A percentile compares a stretch with the other conserved stretches of the same genome.
These are phyloP conservation scores for Lophius americanus DNA, from an alignment of 2,797 vertebrate species.

Conservation along the genomic window DNA sequence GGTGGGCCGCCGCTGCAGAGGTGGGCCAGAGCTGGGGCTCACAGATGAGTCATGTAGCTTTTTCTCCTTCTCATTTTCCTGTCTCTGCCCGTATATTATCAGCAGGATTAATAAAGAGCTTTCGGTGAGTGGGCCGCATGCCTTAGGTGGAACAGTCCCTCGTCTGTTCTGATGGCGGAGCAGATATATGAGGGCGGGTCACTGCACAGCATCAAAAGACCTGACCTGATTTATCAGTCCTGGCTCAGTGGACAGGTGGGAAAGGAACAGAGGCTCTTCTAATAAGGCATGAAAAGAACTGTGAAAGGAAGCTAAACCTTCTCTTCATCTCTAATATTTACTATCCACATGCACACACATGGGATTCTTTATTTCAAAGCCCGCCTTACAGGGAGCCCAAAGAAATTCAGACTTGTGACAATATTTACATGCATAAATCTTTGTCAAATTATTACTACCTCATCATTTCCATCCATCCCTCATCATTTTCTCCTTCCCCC, in stretches of 20 bases:
- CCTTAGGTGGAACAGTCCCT: slow-evolving; percentile 49
- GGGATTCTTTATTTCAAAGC: slow-evolving; percentile 7
- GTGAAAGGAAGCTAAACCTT: slow-evolving; percentile 45
- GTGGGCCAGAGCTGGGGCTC: neutral
- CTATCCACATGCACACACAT: slow-evolving; percentile 23
- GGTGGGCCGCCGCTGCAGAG: no score
- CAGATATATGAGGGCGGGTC: slow-evolving; percentile 59
- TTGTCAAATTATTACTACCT: slow-evolving; percentile 5
- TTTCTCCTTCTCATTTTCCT: slow-evolving; percentile 35
- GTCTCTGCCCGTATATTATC: slow-evolving; percentile 41
- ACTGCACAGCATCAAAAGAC: slow-evolving; percentile 67
- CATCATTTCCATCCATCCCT: slow-evolving; percentile 11
- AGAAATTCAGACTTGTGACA: neutral
- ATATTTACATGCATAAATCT: neutral
- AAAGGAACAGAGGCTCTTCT: slow-evolving; percentile 36
- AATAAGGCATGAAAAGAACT: slow-evolving; percentile 46
- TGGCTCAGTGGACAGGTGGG: slow-evolving; percentile 63
- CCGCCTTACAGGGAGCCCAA: neutral
- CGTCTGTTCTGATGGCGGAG: slow-evolving; percentile 59
- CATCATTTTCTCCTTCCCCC: neutral
- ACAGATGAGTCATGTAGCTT: slow-evolving; percentile 3
- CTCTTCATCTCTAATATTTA: slow-evolving; percentile 30
- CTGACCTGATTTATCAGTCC: slow-evolving; percentile 55
- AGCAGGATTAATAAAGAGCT: slow-evolving; percentile 51
- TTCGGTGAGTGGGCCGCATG: slow-evolving; percentile 25